Evolutionary conservation across 2,888 invertebrate genomes (phyloP), one percentile per base, ranked within the genome.

Genomic region (Mimas tiliae): DNA sequence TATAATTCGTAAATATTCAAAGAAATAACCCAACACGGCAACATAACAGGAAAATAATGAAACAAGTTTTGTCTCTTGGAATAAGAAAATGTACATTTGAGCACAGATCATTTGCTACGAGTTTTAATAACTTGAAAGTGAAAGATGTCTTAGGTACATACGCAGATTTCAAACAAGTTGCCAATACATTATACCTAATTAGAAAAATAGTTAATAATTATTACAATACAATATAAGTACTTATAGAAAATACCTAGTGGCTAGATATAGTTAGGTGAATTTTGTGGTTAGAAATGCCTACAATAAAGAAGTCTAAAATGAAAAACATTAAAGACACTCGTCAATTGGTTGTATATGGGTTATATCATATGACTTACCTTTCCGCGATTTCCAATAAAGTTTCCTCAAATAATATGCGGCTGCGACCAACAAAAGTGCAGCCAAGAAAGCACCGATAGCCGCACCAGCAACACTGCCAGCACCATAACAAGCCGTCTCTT

Each of bases 391-490:
- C 90, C 95, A 95, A 91, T 95, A 95, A 77, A 95, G 90, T 83
- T 94, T 94, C 85, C 95, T 95, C 75, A 95, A 84, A 79, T 95
- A 91, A 80, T 93, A 94, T 67, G 92, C 94, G 51, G 94, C 90
- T 65, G 91, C 95, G 48, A 95, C 90, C 67, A 96, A 87, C 66
- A 96, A 84, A 67, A 95, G 88, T 74, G 96, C 96, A 74, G 95
- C 94, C 74, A 96, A 82, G 82, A 96, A 95, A 74, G 96, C 96
- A 77, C 96, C 95, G 75, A 96, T 94, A 69, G 96, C 96, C 72
- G 96, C 95, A 68, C 96, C 95, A 68, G 96, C 96, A 69, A 97
- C 94, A 82, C 96, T 95, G 72, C 96, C 96, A 78, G 95, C 94
- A 76, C 95, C 95, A 89, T 95, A 96, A 88, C 96, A 96, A 79